Evolutionary conservation across 2,888 invertebrate genomes (phyloP).

Genomic region (Apomyelois bistriatella): DNA sequence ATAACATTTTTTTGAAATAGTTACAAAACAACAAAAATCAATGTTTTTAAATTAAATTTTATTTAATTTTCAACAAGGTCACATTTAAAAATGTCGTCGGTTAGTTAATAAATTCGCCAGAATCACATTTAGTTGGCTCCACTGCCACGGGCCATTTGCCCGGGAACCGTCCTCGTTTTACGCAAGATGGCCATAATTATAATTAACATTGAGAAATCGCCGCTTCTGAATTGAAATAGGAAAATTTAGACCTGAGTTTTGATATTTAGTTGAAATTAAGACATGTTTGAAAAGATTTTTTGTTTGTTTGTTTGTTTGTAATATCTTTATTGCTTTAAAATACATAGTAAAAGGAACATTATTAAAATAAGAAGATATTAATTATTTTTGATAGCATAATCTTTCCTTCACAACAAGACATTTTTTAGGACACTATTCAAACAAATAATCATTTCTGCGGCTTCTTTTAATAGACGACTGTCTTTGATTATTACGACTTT

Average conservation of each 20-base stretch:
- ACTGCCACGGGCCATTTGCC: slow-evolving; percentile 2
- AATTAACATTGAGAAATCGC: slow-evolving; percentile 6
- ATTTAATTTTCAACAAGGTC: not conserved
- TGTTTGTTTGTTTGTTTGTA: too few species aligned
- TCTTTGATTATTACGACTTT: too few species aligned
- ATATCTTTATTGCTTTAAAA: too few species aligned
- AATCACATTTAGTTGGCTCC: slow-evolving; percentile 7
- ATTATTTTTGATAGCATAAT: too few species aligned
- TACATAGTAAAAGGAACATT: too few species aligned
- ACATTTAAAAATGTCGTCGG: slow-evolving; percentile 2
- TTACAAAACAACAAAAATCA: not conserved
- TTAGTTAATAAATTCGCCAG: slow-evolving; percentile 2
- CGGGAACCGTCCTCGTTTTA: slow-evolving; percentile 1
- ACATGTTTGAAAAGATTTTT: too few species aligned
- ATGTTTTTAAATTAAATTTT: not conserved
- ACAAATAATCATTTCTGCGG: too few species aligned
- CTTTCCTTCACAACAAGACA: too few species aligned
- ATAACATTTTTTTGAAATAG: not conserved
- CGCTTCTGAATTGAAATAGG: slow-evolving; percentile 15
- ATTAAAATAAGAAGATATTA: too few species aligned
- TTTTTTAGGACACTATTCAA: too few species aligned
- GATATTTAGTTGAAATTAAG: not conserved
- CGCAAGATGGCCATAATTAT: slow-evolving; percentile 9
- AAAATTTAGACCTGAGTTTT: slow-evolving; percentile 15
- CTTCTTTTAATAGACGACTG: too few species aligned